Conservation (phyloP, 2,797 vertebrate genomes). For the Falco rusticolus region DNA sequence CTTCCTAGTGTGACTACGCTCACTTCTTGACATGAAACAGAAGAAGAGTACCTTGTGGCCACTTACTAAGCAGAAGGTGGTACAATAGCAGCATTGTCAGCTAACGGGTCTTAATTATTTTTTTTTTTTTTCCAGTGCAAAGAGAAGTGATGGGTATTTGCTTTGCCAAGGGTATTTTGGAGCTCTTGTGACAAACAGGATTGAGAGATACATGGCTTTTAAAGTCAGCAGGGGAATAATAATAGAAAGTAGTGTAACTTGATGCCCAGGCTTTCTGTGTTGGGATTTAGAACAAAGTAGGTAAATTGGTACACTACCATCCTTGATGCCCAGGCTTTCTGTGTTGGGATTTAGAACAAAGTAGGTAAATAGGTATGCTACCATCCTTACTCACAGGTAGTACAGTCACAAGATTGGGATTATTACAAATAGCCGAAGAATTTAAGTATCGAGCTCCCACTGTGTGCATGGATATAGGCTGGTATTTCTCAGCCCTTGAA, state of each 20-base stretch:
- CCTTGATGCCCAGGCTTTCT: not conserved
- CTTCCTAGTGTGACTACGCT: too few relatives aligned
- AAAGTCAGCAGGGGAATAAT: not conserved
- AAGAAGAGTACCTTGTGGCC: not conserved
- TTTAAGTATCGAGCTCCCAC: not conserved
- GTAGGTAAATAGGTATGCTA: not conserved
- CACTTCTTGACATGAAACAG: too few relatives aligned
- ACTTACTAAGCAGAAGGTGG: not conserved
- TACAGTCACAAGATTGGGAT: not conserved
- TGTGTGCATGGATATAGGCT: not conserved
- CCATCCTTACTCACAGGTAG: not conserved
- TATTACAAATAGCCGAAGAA: not conserved
- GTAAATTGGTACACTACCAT: not conserved
- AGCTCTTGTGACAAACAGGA: not conserved
- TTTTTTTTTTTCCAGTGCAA: too few relatives aligned
- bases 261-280: not conserved
- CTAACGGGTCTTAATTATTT: too few relatives aligned
- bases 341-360: not conserved
- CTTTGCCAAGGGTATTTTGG: not conserved
- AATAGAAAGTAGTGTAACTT: not conserved
- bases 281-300: not conserved
- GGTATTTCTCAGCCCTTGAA: not conserved
- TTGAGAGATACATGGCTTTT: fast-evolving
- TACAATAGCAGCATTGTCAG: too few relatives aligned
- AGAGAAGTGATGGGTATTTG: not conserved